A percentile compares a stretch with the other conserved stretches of the same genome.
phyloP scores from a whole-genome alignment of 2,113 vertebrate species.

The Rhabdornis inornatus region DNA sequence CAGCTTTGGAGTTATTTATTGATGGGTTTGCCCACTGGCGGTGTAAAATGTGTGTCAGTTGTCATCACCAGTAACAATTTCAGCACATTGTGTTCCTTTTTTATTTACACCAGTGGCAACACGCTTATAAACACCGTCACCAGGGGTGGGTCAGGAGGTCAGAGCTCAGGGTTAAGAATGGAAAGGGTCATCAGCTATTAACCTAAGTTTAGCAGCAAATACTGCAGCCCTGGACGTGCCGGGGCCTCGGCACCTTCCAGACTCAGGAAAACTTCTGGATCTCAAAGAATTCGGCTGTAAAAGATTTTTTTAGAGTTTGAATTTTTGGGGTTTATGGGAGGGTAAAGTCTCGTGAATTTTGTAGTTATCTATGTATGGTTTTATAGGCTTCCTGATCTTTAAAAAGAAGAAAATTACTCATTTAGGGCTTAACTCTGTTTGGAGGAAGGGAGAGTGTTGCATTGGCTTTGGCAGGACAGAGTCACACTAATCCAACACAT shows the following conservation, averaged over 20 bases:
- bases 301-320: background rate
- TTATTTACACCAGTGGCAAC: slow-evolving; percentile 77
- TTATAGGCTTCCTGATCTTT: background rate
- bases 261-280: background rate
- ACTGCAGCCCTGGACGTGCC: background rate
- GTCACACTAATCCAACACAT: accelerated
- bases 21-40: slow-evolving; percentile 70
- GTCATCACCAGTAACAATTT: slow-evolving; percentile 79
- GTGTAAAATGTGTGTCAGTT: slow-evolving; percentile 71
- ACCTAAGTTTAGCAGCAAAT: slow-evolving; percentile 68
- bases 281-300: background rate
- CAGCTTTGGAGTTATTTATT: slow-evolving; percentile 73
- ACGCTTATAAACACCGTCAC: slow-evolving; percentile 72
- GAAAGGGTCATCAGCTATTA: slow-evolving; percentile 74
- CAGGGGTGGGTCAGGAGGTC: slow-evolving; percentile 73
- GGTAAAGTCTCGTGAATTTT: accelerated
- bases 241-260: background rate
- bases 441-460: background rate
- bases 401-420: background rate
- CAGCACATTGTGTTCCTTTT: slow-evolving; percentile 73
- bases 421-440: background rate
- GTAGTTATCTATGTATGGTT: accelerated
- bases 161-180: slow-evolving; percentile 70
- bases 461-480: background rate
- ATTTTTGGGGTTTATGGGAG: background rate